Evolutionary conservation across 2,888 invertebrate species (phyloP).

Genomic region (Spisula solida): DNA sequence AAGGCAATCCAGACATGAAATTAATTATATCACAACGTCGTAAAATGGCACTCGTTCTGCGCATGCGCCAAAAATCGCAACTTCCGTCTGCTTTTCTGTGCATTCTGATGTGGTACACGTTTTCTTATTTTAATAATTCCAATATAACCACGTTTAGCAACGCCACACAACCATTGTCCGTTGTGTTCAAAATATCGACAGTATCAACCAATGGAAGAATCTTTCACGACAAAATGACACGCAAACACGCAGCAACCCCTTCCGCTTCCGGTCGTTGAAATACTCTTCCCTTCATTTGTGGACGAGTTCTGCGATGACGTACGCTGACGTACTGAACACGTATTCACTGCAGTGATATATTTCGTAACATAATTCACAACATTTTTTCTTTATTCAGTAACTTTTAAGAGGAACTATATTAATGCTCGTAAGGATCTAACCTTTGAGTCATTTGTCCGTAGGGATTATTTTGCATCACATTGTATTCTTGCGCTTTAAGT

Average conservation of each 20-base stretch:
- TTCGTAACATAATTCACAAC: background rate
- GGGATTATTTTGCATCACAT: conserved; percentile 81
- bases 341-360: background rate
- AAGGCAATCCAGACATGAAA: no score
- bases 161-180: no score
- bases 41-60: background rate
- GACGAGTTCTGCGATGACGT: background rate
- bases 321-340: background rate
- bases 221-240: background rate
- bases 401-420: conserved; percentile 35
- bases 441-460: conserved; percentile 82
- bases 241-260: background rate
- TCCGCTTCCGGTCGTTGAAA: background rate
- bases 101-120: background rate
- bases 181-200: background rate
- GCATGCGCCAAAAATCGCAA: background rate
- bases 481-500: conserved; percentile 90
- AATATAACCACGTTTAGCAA: no score
- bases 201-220: background rate
- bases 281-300: background rate
- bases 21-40: background rate
- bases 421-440: conserved; percentile 72
- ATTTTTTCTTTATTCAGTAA: background rate
- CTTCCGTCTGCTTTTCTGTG: background rate
- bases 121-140: background rate